These are phyloP conservation scores for Virgularia gustaviana DNA, from an alignment of 92 coral and sea anemone genomes.

Conservation along the genomic window DNA sequence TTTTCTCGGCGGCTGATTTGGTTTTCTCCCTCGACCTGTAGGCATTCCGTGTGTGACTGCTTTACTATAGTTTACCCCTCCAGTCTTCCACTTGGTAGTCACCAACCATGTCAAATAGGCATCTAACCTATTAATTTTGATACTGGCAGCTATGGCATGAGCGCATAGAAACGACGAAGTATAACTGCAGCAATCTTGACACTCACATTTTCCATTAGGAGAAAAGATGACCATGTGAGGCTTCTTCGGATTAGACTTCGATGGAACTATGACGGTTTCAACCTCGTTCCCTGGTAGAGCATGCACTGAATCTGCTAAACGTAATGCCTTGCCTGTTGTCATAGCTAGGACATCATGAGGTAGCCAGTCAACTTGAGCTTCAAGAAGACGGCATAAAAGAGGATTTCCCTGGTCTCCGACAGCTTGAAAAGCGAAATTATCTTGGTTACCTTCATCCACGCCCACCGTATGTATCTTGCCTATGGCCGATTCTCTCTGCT, in stretches of 20 bases:
- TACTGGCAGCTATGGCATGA: conserved; percentile 42
- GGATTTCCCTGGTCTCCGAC: conserved; percentile 2
- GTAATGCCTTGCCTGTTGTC: conserved; percentile 15
- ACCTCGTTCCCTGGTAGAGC: not conserved
- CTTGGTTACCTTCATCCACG: conserved; percentile 2
- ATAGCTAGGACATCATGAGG: conserved; percentile 33
- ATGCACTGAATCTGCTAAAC: conserved; percentile 8
- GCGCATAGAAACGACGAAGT: conserved; percentile 37
- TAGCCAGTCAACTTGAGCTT: conserved; percentile 28
- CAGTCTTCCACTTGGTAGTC: conserved; percentile 31
- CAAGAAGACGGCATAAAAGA: not conserved
- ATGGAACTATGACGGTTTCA: conserved; percentile 37
- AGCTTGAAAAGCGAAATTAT: not conserved
- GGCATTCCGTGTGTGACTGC: conserved; percentile 39
- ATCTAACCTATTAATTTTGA: conserved; percentile 2
- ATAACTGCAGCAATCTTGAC: conserved; percentile 25
- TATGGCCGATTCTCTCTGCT: conserved; percentile 30
- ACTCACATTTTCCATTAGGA: conserved; percentile 37
- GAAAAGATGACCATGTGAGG: conserved; percentile 35
- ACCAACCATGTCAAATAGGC: conserved; percentile 37
- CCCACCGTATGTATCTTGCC: conserved; percentile 19
- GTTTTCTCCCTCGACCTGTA: conserved; percentile 29
- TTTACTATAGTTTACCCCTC: conserved; percentile 27
- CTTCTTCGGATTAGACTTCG: conserved; percentile 40
- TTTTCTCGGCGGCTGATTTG: not conserved